These are phyloP conservation scores for Aradophagus sp. DNA, from an alignment of 1,140 invertebrate genomes.

Conservation along the genomic window DNA sequence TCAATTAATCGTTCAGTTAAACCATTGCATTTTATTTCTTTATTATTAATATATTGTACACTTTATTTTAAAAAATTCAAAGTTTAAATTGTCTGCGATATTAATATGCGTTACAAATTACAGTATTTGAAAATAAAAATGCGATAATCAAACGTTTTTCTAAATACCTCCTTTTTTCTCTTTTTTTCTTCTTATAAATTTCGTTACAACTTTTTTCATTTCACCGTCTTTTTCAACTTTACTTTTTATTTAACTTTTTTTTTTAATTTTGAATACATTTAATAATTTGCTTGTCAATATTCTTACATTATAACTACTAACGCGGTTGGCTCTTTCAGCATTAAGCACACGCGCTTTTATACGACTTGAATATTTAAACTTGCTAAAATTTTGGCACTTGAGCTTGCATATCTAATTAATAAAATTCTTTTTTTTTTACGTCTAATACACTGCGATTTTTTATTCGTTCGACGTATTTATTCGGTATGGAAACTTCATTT, in stretches of 20 bases:
- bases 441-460: slow-evolving; percentile 36
- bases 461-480: slow-evolving; percentile 38
- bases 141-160: slow-evolving; percentile 14
- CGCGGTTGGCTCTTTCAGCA: slow-evolving; percentile 57
- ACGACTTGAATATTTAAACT: slow-evolving; percentile 60
- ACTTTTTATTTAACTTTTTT: no score
- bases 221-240: no score
- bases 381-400: slow-evolving; percentile 71
- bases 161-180: not conserved
- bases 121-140: slow-evolving; percentile 28
- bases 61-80: slow-evolving; percentile 23
- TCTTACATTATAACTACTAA: slow-evolving; percentile 41
- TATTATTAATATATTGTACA: slow-evolving; percentile 37
- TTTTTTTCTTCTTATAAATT: slow-evolving; percentile 22
- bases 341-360: slow-evolving; percentile 53
- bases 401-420: slow-evolving; percentile 67
- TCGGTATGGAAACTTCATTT: slow-evolving; percentile 38
- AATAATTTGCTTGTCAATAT: slow-evolving; percentile 23
- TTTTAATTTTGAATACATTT: slow-evolving; percentile 1
- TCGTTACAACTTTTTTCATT: slow-evolving; percentile 13
- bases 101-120: slow-evolving; percentile 27
- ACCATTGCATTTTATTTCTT: slow-evolving; percentile 29
- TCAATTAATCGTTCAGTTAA: slow-evolving; percentile 38
- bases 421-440: slow-evolving; percentile 41
- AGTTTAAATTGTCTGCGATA: slow-evolving; percentile 19